A percentile compares a stretch with the other conserved stretches of the same genome.
Evolutionary conservation across 2,888 invertebrate species (phyloP).

Genomic region (Aphidoletes aphidimyza): DNA sequence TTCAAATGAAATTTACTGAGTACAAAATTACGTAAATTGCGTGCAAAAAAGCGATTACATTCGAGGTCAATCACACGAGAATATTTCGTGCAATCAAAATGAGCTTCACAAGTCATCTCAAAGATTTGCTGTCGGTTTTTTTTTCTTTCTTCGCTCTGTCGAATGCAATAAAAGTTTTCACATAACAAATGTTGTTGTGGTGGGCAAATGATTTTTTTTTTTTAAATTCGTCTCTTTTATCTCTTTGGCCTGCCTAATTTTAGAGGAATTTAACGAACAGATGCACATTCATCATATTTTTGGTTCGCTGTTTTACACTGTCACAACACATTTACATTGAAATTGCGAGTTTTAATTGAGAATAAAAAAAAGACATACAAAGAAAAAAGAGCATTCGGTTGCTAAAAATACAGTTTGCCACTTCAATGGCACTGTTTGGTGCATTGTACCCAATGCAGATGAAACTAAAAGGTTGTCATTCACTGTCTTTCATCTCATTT

Average conservation of each 20-base stretch:
- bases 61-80: slow-evolving; percentile 40
- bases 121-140: not conserved
- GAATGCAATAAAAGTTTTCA: slow-evolving; percentile 38
- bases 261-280: not conserved
- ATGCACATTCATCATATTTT: slow-evolving; percentile 31
- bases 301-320: too few relatives aligned
- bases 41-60: not conserved
- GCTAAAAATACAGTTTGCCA: too few relatives aligned
- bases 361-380: too few relatives aligned
- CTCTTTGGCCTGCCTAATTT: not conserved
- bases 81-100: slow-evolving; percentile 21
- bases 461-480: too few relatives aligned
- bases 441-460: too few relatives aligned
- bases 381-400: too few relatives aligned
- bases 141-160: not conserved
- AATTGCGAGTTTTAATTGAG: too few relatives aligned
- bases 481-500: too few relatives aligned
- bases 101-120: not conserved
- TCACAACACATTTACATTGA: too few relatives aligned
- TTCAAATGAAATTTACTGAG: not conserved
- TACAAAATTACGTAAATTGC: slow-evolving; percentile 32
- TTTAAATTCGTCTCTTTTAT: not conserved
- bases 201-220: not conserved
- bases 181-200: not conserved
- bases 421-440: too few relatives aligned